phyloP scores from a whole-genome alignment of 1,140 invertebrate species.

The Phenacoccus solenopsis region DNA sequence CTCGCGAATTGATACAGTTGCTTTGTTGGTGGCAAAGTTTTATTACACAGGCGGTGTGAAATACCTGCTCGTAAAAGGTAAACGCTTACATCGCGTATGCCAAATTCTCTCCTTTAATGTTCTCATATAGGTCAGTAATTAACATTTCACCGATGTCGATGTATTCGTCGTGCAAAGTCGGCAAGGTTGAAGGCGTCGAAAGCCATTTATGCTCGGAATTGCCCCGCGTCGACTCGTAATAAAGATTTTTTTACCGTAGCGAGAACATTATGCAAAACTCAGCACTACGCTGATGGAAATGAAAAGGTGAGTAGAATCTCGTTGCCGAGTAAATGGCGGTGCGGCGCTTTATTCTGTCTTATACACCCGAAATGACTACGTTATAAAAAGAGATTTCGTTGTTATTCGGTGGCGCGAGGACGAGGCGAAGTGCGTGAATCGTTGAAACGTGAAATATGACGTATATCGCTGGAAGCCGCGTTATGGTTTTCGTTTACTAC shows the following conservation, averaged over 20 bases:
- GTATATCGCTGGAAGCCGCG: not conserved
- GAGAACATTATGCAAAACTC: not conserved
- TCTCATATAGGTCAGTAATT: not conserved
- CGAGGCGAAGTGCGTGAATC: too few relatives aligned
- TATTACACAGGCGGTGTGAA: too few relatives aligned
- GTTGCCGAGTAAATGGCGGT: not conserved
- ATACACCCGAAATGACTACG: not conserved
- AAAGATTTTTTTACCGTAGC: not conserved
- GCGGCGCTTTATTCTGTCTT: not conserved
- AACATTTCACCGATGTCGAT: not conserved
- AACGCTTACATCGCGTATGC: not conserved
- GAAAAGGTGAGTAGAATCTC: not conserved
- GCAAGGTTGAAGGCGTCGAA: too few relatives aligned
- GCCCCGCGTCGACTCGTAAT: not conserved
- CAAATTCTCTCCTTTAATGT: not conserved
- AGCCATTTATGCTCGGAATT: too few relatives aligned
- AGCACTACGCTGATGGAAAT: not conserved
- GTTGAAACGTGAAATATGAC: not conserved
- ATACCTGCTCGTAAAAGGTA: too few relatives aligned
- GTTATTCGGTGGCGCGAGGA: not conserved
- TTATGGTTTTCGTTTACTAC: not conserved
- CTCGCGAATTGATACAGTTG: too few relatives aligned
- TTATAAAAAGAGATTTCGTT: not conserved
- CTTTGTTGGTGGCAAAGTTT: too few relatives aligned
- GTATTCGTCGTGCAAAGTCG: not conserved